Conservation (phyloP, 2,888 invertebrate genomes). For the Cremastinae sp. region DNA sequence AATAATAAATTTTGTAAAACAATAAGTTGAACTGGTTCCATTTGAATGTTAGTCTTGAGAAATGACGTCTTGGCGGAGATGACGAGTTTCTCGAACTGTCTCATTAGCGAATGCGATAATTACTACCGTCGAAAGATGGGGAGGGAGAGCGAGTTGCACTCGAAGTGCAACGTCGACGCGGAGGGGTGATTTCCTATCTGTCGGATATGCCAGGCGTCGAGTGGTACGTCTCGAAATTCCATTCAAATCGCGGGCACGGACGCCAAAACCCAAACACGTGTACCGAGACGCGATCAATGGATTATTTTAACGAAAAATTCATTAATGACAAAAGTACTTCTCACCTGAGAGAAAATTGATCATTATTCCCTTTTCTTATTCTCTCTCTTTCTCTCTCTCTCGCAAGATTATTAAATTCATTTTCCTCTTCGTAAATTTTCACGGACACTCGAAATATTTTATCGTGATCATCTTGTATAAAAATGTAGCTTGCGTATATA, state of each 20-base stretch:
- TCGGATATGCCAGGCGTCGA: slow-evolving; percentile 31
- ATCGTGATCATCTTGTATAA: no score
- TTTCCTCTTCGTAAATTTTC: slow-evolving; percentile 1
- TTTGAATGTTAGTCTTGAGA: slow-evolving; percentile 3
- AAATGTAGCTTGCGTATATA: no score
- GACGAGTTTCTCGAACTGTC: slow-evolving; percentile 58
- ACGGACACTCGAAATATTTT: no score
- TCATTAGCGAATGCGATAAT: slow-evolving; percentile 64
- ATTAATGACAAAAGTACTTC: slow-evolving; percentile 10
- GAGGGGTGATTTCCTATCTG: slow-evolving; percentile 16
- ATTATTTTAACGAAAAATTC: slow-evolving; percentile 43
- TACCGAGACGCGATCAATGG: background rate
- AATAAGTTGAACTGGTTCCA: background rate
- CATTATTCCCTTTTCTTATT: no score
- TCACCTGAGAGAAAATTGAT: slow-evolving; percentile 26
- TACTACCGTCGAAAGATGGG: no score
- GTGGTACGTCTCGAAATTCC: slow-evolving; percentile 35
- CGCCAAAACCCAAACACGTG: background rate
- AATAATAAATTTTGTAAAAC: no score
- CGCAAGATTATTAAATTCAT: slow-evolving; percentile 40
- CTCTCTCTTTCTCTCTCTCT: slow-evolving; percentile 19
- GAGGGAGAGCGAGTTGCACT: slow-evolving; percentile 34
- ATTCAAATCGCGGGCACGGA: slow-evolving; percentile 20
- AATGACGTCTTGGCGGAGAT: slow-evolving; percentile 5
- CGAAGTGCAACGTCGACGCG: no score